phyloP scores from a whole-genome alignment of 1,140 invertebrate genomes.

The Lycorma delicatula region DNA sequence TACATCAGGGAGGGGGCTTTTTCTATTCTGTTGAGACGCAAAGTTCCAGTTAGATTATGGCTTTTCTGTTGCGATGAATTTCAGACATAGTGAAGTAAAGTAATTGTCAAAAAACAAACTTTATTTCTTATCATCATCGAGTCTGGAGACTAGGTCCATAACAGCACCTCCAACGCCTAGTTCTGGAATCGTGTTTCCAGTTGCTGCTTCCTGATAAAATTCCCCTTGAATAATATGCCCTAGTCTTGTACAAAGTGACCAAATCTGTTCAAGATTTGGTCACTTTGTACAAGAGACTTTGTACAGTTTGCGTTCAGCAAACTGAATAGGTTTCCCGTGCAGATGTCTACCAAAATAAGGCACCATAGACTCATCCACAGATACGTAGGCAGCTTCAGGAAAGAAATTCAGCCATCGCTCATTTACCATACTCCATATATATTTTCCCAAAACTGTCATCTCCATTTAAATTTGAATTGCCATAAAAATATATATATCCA shows the following conservation, averaged over 20 bases:
- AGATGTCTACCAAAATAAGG: conserved; percentile 27
- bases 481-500: no score
- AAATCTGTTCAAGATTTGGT: conserved; percentile 18
- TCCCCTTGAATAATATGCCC: conserved; percentile 20
- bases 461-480: no score
- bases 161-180: conserved; percentile 28
- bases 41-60: conserved; percentile 26
- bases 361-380: conserved; percentile 31
- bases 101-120: conserved; percentile 29
- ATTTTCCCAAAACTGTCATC: no score
- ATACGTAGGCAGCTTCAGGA: conserved; percentile 24
- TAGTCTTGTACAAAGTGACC: conserved; percentile 7
- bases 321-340: conserved; percentile 22
- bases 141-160: conserved; percentile 25
- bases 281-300: no score
- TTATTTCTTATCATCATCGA: conserved; percentile 16
- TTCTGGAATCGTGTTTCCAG: conserved; percentile 5
- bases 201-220: conserved; percentile 15
- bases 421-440: conserved; percentile 17
- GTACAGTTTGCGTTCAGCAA: no score
- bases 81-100: conserved; percentile 27
- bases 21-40: conserved; percentile 25
- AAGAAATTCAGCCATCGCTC: conserved; percentile 23
- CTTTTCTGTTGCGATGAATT: conserved; percentile 19
- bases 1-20: conserved; percentile 17